Base-by-base conservation (phyloP, 2,888 invertebrate genomes). In the Lithophane semibrunnea region DNA sequence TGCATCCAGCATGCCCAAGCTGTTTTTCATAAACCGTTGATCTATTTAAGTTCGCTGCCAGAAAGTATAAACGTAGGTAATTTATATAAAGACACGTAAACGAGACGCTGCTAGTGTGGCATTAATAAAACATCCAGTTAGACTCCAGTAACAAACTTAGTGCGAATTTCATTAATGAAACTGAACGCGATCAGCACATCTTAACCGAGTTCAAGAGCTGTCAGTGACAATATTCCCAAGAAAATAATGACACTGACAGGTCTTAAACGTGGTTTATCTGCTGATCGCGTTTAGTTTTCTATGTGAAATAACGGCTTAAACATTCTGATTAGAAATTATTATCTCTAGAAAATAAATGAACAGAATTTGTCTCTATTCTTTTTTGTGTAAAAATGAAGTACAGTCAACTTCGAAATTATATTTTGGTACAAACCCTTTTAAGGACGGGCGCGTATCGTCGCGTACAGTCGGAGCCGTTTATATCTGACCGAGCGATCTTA, bases 371-470 rank as follows among this genome's bases (percentile, higher is more conserved):
- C 86, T 84, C 89, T n/a, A 83, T 58, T 18, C 9, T 49, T 70
- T 86, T 86, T 80, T 79, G 52, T 86, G 78, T 87, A 47, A 80
- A 88, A 90, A 90, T 82, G 88, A 90, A 90, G 92, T 92, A 92
- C 92, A 91, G 92, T 90, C 89, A 88, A 89, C 90, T 88, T 86
- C 87, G 79, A 91, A 91, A 92, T 91, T 89, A 89, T 89, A 87
- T 88, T 90, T 89, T 84, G 88, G 86, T 86, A 81, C 86, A 88
- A 89, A 89, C 90, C 91, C 92, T 90, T 91, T 90, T 91, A 88
- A 91, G 90, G 88, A 86, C 71, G 85, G 78, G 73, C 83, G 83
- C 80, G 84, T 84, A 84, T 75, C 84, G 87, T 88, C 83, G 86
- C 83, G 85, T 89, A 89, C 87, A 86, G 80, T 86, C 68, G 13